Evolutionary conservation across 2,797 vertebrate genomes (phyloP).

Genomic region (Hybognathus amarus): DNA sequence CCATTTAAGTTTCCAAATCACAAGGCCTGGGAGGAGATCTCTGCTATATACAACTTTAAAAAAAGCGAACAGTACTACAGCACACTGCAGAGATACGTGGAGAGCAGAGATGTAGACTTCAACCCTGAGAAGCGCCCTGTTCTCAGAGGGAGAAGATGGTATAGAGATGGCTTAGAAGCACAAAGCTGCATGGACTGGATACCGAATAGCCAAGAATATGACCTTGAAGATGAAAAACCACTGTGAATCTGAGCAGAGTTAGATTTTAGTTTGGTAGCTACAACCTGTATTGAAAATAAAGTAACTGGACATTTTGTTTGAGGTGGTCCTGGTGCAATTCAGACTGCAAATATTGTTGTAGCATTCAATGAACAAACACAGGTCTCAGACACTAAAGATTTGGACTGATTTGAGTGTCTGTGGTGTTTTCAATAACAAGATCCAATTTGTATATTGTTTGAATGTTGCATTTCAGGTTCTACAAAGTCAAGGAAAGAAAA

Average conservation of each 20-base stretch:
- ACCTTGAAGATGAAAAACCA: not conserved
- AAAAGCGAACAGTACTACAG: constrained; percentile 85
- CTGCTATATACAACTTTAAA: constrained; percentile 80
- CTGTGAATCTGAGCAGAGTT: not conserved
- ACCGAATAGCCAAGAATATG: not conserved
- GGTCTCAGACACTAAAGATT: not conserved
- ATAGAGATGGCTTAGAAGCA: constrained; percentile 41
- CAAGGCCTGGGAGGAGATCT: constrained; percentile 91
- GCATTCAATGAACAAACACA: not conserved
- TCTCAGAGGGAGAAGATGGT: constrained; percentile 66
- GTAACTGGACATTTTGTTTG: not conserved
- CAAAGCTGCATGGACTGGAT: not conserved
- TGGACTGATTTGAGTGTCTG: not conserved
- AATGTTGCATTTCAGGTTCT: not conserved
- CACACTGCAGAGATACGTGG: constrained; percentile 87
- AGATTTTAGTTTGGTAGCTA: not conserved
- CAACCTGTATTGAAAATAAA: not conserved
- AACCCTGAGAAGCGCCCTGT: constrained; percentile 71
- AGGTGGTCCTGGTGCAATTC: not conserved
- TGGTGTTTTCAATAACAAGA: not conserved
- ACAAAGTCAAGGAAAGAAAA: not conserved
- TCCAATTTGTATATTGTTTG: not conserved
- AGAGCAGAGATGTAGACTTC: constrained; percentile 69
- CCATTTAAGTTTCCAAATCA: constrained; percentile 83
- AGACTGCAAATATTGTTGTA: not conserved